Base-by-base conservation (phyloP, 2,113 vertebrate species). In the Suricata suricatta region DNA sequence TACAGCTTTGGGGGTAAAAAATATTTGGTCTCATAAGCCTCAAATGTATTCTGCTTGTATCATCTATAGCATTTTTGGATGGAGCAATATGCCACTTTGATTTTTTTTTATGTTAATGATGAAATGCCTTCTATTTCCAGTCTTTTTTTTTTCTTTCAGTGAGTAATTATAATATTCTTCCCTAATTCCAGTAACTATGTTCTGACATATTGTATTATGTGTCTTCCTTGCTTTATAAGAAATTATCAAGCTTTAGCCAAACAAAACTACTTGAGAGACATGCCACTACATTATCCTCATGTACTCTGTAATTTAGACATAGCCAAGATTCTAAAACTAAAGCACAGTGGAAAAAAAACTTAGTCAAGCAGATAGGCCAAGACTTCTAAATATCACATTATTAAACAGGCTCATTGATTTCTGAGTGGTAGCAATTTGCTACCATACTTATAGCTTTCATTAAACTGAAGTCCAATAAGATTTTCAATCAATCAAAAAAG, bases 381-480 rank as follows among this genome's bases (percentile, higher is more conserved):
- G 84, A 60, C 63, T 90, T 86, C 64, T 93, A 84, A 96, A 74
- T 33, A 92, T 41, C 44, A 96, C 9, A 38, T 94, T 54, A 50
- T 97, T 96, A 88, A 95, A 90, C 0, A 11, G 69, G n/a, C 4
- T 54, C 5, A 95, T 96, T 87, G 93, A 97, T 94, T 96, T 44
- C 41, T 94, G 14, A 38, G 33, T 35, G n/a, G 29, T 88, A 84
- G 23, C 10, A 21, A 84, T 94, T 96, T 97, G 33, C 84, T 54
- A 50, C 54, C 64, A 47, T 68, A 90, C 89, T 96, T 95, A 96
- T 92, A 88, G 38, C 50, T 94, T 88, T 83, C 0, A 2, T 44
- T 96, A 95, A 90, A 80, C 29, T 74, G 52, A 93, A 86, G 21
- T 83, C 23, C 52, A 76, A 4, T 84, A 79, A 79, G 54, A 25